These are phyloP conservation scores for Gavia stellata DNA, from an alignment of 2,113 vertebrate genomes.

Conservation along the genomic window DNA sequence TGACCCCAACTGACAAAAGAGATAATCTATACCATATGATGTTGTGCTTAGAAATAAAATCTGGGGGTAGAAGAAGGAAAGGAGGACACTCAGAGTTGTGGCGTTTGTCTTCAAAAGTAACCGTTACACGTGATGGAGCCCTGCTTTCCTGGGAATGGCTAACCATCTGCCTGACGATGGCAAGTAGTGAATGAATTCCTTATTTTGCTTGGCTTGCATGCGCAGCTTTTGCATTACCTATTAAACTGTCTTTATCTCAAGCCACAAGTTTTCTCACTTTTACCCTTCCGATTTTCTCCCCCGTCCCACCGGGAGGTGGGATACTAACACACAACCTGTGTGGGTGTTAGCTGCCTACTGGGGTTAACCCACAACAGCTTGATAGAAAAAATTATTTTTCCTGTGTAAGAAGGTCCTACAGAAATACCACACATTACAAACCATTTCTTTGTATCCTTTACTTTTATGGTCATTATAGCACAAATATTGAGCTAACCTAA, in stretches of 20 bases:
- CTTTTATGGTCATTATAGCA: neutral
- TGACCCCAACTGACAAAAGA: neutral
- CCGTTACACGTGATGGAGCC: rapidly evolving
- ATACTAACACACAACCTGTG: too few relatives aligned
- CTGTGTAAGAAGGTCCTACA: neutral
- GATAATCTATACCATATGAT: neutral
- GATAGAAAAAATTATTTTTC: neutral
- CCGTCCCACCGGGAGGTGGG: rapidly evolving
- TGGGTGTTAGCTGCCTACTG: neutral
- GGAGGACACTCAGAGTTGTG: neutral
- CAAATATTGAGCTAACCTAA: neutral
- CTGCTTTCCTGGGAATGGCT: neutral
- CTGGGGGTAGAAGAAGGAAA: neutral
- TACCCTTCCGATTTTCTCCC: neutral
- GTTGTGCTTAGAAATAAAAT: neutral
- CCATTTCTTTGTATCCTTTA: neutral
- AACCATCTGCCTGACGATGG: neutral
- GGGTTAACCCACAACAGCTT: neutral
- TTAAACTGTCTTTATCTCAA: neutral
- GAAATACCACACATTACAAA: neutral
- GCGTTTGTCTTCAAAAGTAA: rapidly evolving
- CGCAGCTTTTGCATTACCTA: neutral
- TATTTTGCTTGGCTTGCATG: neutral
- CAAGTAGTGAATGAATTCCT: neutral
- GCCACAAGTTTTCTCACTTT: rapidly evolving